These are phyloP conservation scores for Salvator merianae DNA, from an alignment of 2,113 vertebrate species.

Conservation along the genomic window DNA sequence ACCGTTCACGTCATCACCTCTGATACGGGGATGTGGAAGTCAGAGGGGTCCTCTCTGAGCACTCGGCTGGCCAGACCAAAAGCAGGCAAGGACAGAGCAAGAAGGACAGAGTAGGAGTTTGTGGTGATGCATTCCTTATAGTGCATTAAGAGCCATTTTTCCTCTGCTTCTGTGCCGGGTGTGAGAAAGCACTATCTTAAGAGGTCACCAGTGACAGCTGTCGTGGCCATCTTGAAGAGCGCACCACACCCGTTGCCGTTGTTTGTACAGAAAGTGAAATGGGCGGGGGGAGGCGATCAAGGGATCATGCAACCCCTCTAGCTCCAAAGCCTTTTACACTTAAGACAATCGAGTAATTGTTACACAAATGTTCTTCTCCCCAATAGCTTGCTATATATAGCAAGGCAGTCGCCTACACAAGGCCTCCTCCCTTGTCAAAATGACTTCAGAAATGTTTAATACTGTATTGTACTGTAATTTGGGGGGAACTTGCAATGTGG, in stretches of 20 bases:
- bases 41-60: background rate
- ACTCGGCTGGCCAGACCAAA: background rate
- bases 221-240: background rate
- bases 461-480: no score
- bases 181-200: background rate
- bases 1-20: background rate
- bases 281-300: background rate
- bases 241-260: background rate
- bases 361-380: constrained; percentile 22
- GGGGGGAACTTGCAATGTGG: no score
- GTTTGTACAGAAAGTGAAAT: background rate
- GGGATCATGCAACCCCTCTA: background rate
- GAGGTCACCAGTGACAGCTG: background rate
- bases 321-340: constrained; percentile 18
- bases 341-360: constrained; percentile 41
- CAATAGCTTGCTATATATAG: background rate
- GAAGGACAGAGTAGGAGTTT: background rate
- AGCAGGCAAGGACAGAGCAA: background rate
- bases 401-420: constrained; percentile 17
- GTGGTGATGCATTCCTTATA: background rate
- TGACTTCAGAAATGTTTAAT: background rate
- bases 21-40: background rate
- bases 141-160: background rate
- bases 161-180: background rate
- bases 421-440: constrained; percentile 24